Evolutionary conservation across 1,140 invertebrate genomes (phyloP), one percentile per base, ranked within the genome.

Genomic region (Aricia agestis): DNA sequence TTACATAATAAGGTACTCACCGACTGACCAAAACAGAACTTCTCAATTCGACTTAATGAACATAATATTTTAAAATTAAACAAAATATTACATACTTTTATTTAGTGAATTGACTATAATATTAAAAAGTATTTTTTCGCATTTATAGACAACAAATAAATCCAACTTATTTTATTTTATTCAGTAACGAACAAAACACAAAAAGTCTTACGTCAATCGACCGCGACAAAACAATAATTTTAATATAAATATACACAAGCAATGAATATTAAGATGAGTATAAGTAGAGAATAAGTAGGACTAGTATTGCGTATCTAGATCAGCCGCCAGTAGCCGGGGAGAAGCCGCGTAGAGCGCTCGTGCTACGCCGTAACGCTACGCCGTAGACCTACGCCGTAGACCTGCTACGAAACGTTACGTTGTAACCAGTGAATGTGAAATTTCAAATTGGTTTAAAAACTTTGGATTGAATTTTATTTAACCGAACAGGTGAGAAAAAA

Each of bases 211-310:
- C 9, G 36, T 4, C 1, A 36, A 6, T 7, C 36, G 0, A 9
- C 2, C 36, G 9, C 36, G 13, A 52, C 13, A 52, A 13, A 52
- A 52, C 0, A 52, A 52, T 52, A 9, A 52, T 13, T 52, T 13
- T 52, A 7, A 17, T 58, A 45, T 76, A 73, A 45, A 73, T 73
- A 78, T 76, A 72, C 72, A 78, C 74, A 72, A 78, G 76, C 71
- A 75, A 78, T 77, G 74, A 72, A 78, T 67, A 74, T 73, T 63
- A 73, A 73, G 74, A 72, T 72, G 25, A 25, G 68, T 70, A 19
- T 63, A 19, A 63, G 59, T 63, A 63, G 59, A 25, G 18, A 31
- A 63, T 63, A 63, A 63, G 59, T 63, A 19, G 59, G 19, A 19
- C 59, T 19, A 31, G 59, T 25, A 25, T 63, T 11, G 59, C 18